Base-by-base conservation (phyloP, 2,888 invertebrate genomes). In the Tiphia femorata region DNA sequence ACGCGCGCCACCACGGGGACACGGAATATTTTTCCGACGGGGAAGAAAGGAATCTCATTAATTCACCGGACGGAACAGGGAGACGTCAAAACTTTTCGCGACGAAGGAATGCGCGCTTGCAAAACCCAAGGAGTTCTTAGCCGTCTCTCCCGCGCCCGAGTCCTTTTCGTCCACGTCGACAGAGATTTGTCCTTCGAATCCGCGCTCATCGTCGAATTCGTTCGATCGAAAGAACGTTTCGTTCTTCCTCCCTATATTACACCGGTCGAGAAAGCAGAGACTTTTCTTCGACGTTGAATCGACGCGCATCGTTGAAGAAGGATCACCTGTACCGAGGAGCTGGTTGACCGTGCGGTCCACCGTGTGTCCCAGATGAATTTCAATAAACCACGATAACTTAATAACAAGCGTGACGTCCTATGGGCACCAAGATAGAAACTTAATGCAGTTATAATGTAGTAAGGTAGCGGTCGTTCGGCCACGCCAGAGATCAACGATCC, bases 41-140 rank as follows among this genome's bases (percentile, higher is more conserved):
- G 62, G 68, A 27, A 70, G 70, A 73, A 76, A 72, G 75, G 57
- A 78, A 78, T 77, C 79, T 77, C 77, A 81, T 80, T 81, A 80
- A 81, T 79, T 80, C 77, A 67, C 57, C 51, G 60, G 53, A 44
- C 54, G 62, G 61, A 70, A 70, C 60, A 62, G 64, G n/a, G 56
- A 60, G 62, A 66, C 68, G 73, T 77, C 73, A 71, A 73, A 78
- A 79, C 71, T 78, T 78, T 75, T 58, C 72, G 58, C 63, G 68
- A 70, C 62, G 64, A 64, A 57, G 70, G 65, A 64, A 71, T 64
- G 64, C 64, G 21, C 25, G n/a, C 61, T 50, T 49, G 58, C 51
- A 61, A 52, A 46, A 57, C 49, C 40, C 56, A 51, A 63, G 27
- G 52, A 60, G 53, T 59, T 58, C 64, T 55, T 57, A 55, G 53